Percentiles rank a stretch among this genome's conserved stretches.
These are phyloP conservation scores for Hephaestus fuliginosus DNA, from an alignment of 2,797 vertebrate species.

Conservation along the genomic window DNA sequence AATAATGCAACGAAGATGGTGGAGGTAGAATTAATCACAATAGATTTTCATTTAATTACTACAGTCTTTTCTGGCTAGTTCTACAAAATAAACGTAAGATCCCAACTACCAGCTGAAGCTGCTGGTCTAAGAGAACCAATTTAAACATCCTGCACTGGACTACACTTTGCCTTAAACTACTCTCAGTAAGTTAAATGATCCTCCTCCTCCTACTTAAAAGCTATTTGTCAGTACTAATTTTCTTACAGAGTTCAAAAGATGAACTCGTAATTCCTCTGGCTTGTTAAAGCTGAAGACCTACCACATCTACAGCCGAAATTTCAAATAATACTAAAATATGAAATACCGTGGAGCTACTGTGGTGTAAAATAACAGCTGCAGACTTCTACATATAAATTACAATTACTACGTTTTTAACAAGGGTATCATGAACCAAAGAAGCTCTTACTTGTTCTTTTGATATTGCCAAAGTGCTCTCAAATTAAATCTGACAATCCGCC, in stretches of 20 bases:
- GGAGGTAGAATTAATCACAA: not conserved
- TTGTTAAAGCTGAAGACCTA: not conserved
- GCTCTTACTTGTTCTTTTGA: conserved; percentile 5
- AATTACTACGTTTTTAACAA: conserved; percentile 5
- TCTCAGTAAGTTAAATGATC: not conserved
- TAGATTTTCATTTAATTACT: not conserved
- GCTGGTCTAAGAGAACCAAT: not conserved
- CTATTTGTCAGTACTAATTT: conserved; percentile 7
- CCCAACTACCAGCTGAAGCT: not conserved
- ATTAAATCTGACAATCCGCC: conserved; percentile 28
- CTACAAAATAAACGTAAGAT: not conserved
- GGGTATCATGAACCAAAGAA: conserved; percentile 2
- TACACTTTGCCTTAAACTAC: not conserved
- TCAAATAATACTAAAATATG: conserved; percentile 13
- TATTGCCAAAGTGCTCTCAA: conserved; percentile 16
- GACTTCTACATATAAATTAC: conserved; percentile 5
- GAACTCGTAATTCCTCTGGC: not conserved
- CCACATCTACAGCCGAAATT: not conserved
- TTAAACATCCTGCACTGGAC: conserved; percentile 3
- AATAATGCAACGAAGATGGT: not conserved
- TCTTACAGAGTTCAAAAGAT: not conserved
- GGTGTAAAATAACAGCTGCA: not conserved
- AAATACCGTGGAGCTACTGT: conserved; percentile 7
- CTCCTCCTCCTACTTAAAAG: conserved; percentile 4
- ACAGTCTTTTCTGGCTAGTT: not conserved